These are phyloP conservation scores for Aspidoscelis tigris DNA, from an alignment of 2,113 vertebrate genomes.

Conservation along the genomic window DNA sequence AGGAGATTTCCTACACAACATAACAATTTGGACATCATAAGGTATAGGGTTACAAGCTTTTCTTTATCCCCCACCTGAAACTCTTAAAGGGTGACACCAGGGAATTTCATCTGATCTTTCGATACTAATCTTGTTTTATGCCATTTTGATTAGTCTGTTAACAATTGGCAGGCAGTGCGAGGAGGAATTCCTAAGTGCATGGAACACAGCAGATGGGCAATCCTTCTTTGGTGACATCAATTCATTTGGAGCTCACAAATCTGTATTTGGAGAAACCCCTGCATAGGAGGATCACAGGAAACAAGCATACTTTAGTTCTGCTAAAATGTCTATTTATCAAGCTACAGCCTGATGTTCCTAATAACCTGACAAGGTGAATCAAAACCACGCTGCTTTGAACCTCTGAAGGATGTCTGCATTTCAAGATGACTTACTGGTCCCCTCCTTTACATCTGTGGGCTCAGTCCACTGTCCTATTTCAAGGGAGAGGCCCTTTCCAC, in stretches of 20 bases:
- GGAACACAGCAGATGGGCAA: slow-evolving; percentile 20
- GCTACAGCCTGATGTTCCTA: background rate
- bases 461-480: too few relatives aligned
- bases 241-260: slow-evolving; percentile 39
- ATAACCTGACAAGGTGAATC: background rate
- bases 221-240: background rate
- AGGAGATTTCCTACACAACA: slow-evolving; percentile 73
- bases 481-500: too few relatives aligned
- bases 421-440: background rate
- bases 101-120: slow-evolving; percentile 64
- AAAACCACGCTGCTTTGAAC: background rate
- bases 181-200: slow-evolving; percentile 29
- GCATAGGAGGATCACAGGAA: background rate
- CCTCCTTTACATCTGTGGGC: background rate
- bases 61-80: slow-evolving; percentile 72
- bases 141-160: slow-evolving; percentile 59
- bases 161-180: slow-evolving; percentile 52
- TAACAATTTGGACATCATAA: slow-evolving; percentile 76
- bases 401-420: background rate
- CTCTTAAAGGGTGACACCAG: slow-evolving; percentile 64
- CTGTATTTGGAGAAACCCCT: slow-evolving; percentile 24
- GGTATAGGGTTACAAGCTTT: slow-evolving; percentile 71
- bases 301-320: background rate
- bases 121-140: slow-evolving; percentile 67
- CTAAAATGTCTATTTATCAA: background rate